Percentiles rank a stretch among this genome's conserved stretches.
These are phyloP conservation scores for Beris chalybata DNA, from an alignment of 2,888 invertebrate species.

Conservation along the genomic window DNA sequence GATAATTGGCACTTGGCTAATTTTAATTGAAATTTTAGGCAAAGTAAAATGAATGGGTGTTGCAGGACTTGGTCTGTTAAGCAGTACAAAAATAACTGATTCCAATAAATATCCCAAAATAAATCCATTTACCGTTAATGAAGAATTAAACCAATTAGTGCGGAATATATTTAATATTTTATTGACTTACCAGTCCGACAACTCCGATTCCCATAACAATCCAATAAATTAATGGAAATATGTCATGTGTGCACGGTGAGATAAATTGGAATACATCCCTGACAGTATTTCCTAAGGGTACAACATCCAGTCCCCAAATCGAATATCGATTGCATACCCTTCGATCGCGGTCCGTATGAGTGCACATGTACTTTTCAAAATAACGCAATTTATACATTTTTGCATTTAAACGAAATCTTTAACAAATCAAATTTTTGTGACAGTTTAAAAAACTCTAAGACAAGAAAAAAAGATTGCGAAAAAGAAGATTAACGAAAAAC, in stretches of 20 bases:
- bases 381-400: conserved; percentile 36
- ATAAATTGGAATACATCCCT: conserved; percentile 5
- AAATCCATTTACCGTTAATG: neutral
- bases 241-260: conserved; percentile 41
- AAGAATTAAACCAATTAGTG: neutral
- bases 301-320: conserved; percentile 44
- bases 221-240: conserved; percentile 47
- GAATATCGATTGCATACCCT: conserved; percentile 38
- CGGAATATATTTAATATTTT: neutral
- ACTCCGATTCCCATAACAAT: conserved; percentile 42
- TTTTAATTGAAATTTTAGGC: too few species aligned
- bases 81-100: neutral
- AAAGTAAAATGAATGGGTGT: too few species aligned
- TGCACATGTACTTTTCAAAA: conserved; percentile 34
- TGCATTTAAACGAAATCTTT: too few species aligned
- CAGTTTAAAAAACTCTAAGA: too few species aligned
- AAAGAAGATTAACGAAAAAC: neutral
- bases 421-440: too few species aligned
- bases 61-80: too few species aligned
- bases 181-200: conserved; percentile 44
- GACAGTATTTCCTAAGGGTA: conserved; percentile 15
- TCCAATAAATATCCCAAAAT: neutral
- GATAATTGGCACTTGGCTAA: too few species aligned
- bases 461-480: conserved; percentile 1
- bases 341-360: conserved; percentile 19